These are phyloP conservation scores for Dromiciops gliroides DNA, from an alignment of 2,113 vertebrate species.

Conservation along the genomic window DNA sequence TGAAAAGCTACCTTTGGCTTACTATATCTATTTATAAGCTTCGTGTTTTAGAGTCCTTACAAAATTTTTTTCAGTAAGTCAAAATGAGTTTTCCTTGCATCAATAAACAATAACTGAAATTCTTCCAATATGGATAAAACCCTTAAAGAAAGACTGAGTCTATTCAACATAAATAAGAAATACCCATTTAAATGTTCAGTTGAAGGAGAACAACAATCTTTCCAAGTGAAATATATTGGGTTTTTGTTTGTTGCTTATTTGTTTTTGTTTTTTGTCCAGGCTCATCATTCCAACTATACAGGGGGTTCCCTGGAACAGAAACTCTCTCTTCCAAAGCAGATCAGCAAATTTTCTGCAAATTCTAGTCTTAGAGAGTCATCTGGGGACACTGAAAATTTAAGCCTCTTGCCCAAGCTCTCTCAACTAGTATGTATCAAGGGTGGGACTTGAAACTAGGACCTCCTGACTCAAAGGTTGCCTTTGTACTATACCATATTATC, in stretches of 20 bases:
- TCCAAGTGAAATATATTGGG: background rate
- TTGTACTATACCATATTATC: background rate
- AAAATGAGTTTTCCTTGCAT: constrained; percentile 20
- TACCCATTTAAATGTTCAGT: background rate
- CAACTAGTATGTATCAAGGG: background rate
- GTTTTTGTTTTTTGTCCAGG: background rate
- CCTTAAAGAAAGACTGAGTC: background rate
- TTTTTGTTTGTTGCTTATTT: background rate
- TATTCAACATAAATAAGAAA: constrained; percentile 22
- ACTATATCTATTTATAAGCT: constrained; percentile 27
- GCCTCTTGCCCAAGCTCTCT: background rate
- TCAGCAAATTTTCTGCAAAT: background rate
- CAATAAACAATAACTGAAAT: constrained; percentile 41
- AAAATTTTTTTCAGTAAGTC: constrained; percentile 33
- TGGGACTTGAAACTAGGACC: background rate
- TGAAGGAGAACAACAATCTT: background rate
- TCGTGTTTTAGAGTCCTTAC: background rate
- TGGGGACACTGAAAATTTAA: background rate
- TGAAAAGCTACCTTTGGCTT: background rate
- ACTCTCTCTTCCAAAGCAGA: background rate
- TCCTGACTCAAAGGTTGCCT: background rate
- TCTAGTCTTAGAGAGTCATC: background rate
- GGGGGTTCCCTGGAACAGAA: background rate
- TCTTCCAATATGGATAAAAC: constrained; percentile 13
- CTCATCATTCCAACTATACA: background rate